These are phyloP conservation scores for Dolichallabes microphthalmus DNA, from an alignment of 2,113 vertebrate genomes.

Conservation along the genomic window DNA sequence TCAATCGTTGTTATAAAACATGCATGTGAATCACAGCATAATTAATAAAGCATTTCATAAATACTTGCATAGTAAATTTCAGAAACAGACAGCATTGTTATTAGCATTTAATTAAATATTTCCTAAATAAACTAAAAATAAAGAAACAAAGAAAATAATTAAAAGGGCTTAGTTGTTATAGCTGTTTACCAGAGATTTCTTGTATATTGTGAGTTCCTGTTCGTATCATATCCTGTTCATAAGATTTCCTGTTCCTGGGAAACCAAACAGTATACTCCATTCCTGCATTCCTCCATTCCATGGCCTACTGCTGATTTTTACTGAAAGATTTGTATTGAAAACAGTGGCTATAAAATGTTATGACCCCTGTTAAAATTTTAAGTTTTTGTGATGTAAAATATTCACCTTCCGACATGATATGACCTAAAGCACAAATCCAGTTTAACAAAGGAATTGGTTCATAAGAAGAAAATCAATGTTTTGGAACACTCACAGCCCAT, in stretches of 20 bases:
- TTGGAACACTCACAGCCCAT: background rate
- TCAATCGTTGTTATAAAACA: background rate
- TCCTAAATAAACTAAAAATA: no score
- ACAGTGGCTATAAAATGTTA: background rate
- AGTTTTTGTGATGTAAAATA: background rate
- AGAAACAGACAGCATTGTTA: no score
- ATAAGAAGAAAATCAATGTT: background rate
- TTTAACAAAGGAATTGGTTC: background rate
- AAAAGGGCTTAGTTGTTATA: background rate
- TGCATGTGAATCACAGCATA: background rate
- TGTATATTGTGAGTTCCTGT: background rate
- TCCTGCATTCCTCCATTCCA: background rate
- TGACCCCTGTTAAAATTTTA: background rate
- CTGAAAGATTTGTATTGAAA: background rate
- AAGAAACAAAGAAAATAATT: no score
- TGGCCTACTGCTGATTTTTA: background rate
- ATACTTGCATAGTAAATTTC: background rate
- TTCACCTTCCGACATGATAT: background rate
- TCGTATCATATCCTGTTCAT: background rate
- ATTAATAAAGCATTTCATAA: background rate
- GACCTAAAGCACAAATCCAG: background rate
- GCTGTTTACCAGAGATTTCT: background rate
- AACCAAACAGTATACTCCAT: background rate
- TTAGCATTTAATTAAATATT: no score
- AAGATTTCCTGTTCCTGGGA: background rate